Conservation (phyloP, 2,113 vertebrate species). For the Triplophysa dalaica region DNA sequence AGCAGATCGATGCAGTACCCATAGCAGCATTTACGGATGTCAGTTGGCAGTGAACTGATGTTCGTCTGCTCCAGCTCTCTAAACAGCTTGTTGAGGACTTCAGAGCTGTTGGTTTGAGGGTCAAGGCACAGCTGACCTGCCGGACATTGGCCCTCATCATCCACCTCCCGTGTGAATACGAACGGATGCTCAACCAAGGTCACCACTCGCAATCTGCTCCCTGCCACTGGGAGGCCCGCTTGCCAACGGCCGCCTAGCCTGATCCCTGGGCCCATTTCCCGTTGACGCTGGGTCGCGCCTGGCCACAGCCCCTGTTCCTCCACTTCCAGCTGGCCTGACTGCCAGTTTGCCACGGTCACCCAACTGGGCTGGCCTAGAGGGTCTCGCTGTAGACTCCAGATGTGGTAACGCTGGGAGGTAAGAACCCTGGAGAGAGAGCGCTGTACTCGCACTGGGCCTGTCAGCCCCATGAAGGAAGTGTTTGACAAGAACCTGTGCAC, state of each 20-base stretch:
- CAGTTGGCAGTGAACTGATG: conserved; percentile 79
- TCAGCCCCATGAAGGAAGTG: conserved; percentile 89
- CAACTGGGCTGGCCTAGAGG: conserved; percentile 90
- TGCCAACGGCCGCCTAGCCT: conserved; percentile 68
- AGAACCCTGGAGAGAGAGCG: conserved; percentile 79
- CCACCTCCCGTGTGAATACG: conserved; percentile 88
- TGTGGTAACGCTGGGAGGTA: conserved; percentile 90
- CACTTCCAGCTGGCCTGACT: conserved; percentile 82
- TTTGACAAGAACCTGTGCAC: conserved; percentile 87
- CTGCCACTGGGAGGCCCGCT: conserved; percentile 66
- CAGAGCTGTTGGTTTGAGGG: conserved; percentile 85
- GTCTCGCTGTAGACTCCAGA: conserved; percentile 94
- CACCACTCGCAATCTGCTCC: conserved; percentile 85
- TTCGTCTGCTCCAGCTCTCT: conserved; percentile 86
- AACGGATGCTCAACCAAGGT: conserved; percentile 94
- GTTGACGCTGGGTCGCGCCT: conserved; percentile 74
- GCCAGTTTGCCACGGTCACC: conserved; percentile 92
- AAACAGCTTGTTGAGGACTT: conserved; percentile 83
- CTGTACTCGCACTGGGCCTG: conserved; percentile 86
- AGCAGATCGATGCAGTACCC: conserved; percentile 95
- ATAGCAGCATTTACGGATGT: conserved; percentile 88
- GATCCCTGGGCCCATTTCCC: conserved; percentile 52
- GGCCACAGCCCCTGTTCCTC: conserved; percentile 86
- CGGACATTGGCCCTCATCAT: conserved; percentile 89
- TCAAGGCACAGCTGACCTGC: conserved; percentile 93